Conservation (phyloP, 35 echinoderm and acorn worm genomes). For the Acanthaster planci region DNA sequence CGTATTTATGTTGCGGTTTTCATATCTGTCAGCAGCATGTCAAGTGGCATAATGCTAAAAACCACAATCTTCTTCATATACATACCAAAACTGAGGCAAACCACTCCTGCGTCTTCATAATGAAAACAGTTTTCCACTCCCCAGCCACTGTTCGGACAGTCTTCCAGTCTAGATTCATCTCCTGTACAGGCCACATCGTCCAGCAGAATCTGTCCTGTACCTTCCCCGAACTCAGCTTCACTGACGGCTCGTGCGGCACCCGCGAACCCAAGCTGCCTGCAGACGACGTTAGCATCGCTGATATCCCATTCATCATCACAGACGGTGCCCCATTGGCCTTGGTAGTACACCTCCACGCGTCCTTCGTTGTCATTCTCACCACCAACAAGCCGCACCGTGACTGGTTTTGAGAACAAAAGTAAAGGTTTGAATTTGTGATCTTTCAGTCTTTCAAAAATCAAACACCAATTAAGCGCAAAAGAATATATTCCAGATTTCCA, state of each 20-base stretch:
- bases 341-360: slow-evolving; percentile 43
- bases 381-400: slow-evolving; percentile 20
- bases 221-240: slow-evolving; percentile 7
- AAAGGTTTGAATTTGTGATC: neutral
- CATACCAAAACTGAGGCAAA: too few relatives aligned
- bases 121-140: slow-evolving; percentile 23
- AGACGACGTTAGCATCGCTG: slow-evolving; percentile 35
- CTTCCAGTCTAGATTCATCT: neutral
- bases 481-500: too few relatives aligned
- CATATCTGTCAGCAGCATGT: too few relatives aligned
- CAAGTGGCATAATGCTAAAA: too few relatives aligned
- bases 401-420: neutral
- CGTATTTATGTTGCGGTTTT: too few relatives aligned
- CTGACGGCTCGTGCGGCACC: neutral
- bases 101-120: slow-evolving; percentile 42
- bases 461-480: too few relatives aligned
- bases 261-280: slow-evolving; percentile 43
- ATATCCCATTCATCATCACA: slow-evolving; percentile 45
- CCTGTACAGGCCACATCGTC: slow-evolving; percentile 32
- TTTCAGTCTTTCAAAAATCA: too few relatives aligned
- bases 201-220: slow-evolving; percentile 31
- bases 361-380: slow-evolving; percentile 33
- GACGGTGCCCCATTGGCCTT: slow-evolving; percentile 55
- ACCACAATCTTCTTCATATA: too few relatives aligned
- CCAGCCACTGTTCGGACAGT: slow-evolving; percentile 16